Evolutionary conservation across 23 tunicate genomes (phyloP).

Genomic region (Botrylloides violaceus): DNA sequence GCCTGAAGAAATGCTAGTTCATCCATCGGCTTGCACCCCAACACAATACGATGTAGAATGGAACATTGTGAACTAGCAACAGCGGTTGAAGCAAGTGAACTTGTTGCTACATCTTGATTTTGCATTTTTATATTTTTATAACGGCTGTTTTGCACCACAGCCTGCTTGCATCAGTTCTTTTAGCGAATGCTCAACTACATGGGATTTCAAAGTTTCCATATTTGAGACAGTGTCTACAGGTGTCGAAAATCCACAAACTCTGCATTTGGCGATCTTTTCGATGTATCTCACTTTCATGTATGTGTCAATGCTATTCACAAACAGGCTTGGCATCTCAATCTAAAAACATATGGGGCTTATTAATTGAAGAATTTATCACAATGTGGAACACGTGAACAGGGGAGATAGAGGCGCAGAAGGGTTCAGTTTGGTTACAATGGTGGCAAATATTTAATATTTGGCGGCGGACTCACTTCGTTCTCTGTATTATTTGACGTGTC

Average conservation of each 20-base stretch:
- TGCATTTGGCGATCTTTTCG: constrained; percentile 48
- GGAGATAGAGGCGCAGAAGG: too few relatives aligned
- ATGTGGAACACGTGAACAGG: too few relatives aligned
- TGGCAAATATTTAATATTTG: too few relatives aligned
- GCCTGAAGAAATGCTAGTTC: too few relatives aligned
- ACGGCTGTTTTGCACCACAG: background rate
- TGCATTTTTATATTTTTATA: background rate
- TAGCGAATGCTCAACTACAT: constrained; percentile 93
- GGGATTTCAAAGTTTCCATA: constrained; percentile 27
- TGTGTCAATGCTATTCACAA: constrained; percentile 69
- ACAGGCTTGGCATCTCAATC: constrained; percentile 65
- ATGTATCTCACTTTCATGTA: constrained; percentile 38
- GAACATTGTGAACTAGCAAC: background rate
- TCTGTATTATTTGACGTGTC: too few relatives aligned
- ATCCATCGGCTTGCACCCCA: background rate
- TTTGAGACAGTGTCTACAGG: constrained; percentile 3
- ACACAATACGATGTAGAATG: background rate
- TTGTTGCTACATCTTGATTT: too few relatives aligned
- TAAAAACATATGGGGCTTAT: too few relatives aligned
- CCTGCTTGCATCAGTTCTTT: constrained; percentile 59
- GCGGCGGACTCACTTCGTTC: too few relatives aligned
- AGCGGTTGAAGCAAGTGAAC: too few relatives aligned
- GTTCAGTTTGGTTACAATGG: too few relatives aligned
- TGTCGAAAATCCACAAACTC: constrained; percentile 79
- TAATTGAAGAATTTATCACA: too few relatives aligned